Percentiles rank a stretch among this genome's conserved stretches.
Evolutionary conservation across 2,113 vertebrate species (phyloP).

Genomic region (Trochalopteron elliotii): DNA sequence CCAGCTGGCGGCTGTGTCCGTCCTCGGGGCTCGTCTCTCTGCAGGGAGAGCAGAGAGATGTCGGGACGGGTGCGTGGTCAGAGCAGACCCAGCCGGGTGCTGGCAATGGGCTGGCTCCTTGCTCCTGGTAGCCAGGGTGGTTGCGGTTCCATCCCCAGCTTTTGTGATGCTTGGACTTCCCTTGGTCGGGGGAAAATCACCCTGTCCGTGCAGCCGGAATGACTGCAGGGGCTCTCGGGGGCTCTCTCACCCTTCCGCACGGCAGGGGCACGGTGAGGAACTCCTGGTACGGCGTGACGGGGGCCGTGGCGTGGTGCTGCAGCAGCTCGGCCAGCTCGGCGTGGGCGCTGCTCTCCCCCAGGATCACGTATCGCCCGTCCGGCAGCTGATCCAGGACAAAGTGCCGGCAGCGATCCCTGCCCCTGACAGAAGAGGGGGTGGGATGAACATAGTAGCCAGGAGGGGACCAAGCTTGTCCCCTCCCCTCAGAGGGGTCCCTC

Average conservation of each 20-base stretch:
- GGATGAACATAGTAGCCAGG: background rate
- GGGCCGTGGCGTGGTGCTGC: slow-evolving; percentile 49
- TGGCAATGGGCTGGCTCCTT: background rate
- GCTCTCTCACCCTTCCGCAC: background rate
- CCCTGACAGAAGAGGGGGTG: background rate
- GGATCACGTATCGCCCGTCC: slow-evolving; percentile 71
- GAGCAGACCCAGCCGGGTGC: background rate
- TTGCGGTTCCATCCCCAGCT: rapidly evolving
- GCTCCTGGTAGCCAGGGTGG: background rate
- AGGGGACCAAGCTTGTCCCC: rapidly evolving
- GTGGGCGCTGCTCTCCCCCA: slow-evolving; percentile 77
- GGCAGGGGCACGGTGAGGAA: slow-evolving; percentile 69
- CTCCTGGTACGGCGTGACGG: slow-evolving; percentile 74
- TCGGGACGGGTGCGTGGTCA: rapidly evolving
- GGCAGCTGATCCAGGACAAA: slow-evolving; percentile 77
- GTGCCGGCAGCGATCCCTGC: slow-evolving; percentile 80
- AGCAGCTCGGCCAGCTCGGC: slow-evolving; percentile 70
- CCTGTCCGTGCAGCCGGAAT: rapidly evolving
- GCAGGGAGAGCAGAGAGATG: background rate
- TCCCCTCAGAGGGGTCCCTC: background rate
- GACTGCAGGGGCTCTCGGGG: background rate
- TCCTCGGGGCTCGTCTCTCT: background rate
- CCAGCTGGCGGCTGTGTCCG: rapidly evolving
- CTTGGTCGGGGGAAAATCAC: background rate
- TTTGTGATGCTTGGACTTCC: rapidly evolving